These are phyloP conservation scores for Microcebus jonahi DNA, from an alignment of 2,113 vertebrate genomes.

Conservation along the genomic window DNA sequence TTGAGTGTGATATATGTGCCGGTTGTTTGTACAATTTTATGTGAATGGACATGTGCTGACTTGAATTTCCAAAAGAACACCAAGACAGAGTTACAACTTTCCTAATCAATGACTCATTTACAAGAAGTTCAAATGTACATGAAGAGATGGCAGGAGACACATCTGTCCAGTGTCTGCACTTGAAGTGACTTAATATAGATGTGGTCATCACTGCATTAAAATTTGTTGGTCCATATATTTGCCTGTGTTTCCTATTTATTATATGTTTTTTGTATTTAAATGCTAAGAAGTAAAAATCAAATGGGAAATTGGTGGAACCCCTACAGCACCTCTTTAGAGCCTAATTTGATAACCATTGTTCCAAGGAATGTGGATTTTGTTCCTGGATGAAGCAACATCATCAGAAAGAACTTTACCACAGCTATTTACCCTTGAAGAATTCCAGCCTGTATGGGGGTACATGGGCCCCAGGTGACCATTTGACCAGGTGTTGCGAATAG, in stretches of 20 bases:
- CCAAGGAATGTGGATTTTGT: background rate
- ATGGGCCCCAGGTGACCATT: background rate
- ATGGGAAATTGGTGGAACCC: background rate
- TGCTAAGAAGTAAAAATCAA: background rate
- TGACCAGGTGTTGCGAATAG: background rate
- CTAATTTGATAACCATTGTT: background rate
- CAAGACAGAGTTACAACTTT: background rate
- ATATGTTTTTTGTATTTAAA: background rate
- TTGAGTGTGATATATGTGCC: slow-evolving; percentile 46
- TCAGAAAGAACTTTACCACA: background rate
- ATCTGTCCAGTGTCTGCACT: background rate
- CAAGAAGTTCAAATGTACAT: background rate
- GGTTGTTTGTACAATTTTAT: slow-evolving; percentile 51
- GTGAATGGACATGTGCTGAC: slow-evolving; percentile 38
- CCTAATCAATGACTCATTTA: slow-evolving; percentile 60
- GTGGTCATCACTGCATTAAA: background rate
- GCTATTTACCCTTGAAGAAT: background rate
- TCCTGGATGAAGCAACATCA: background rate
- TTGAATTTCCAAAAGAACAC: slow-evolving; percentile 53
- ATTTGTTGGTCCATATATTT: background rate
- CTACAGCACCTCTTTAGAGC: background rate
- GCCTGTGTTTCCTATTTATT: background rate
- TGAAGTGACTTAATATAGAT: background rate
- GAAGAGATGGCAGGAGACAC: background rate
- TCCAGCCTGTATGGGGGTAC: background rate